A percentile compares a stretch with the other conserved stretches of the same genome.
phyloP scores from a whole-genome alignment of 2,797 vertebrate genomes.

The Karalla daura region DNA sequence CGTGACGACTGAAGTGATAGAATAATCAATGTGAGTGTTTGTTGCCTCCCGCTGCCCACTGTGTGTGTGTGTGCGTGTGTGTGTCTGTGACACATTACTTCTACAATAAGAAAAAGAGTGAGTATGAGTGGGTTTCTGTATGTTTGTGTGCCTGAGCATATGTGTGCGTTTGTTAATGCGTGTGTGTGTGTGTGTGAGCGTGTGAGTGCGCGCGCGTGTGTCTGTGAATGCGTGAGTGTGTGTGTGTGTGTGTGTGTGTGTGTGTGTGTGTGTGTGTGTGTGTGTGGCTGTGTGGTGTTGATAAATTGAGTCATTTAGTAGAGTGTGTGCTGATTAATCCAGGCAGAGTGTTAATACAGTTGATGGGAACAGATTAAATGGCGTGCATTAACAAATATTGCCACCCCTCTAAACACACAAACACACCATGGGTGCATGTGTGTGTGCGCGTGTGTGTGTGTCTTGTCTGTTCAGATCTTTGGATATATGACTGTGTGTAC shows the following conservation, averaged over 20 bases:
- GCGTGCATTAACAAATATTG: conserved; percentile 75
- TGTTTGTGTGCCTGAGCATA: conserved; percentile 6
- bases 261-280: conserved; percentile 37
- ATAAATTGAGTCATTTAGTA: conserved; percentile 81
- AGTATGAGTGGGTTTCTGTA: conserved; percentile 40
- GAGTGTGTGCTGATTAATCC: conserved; percentile 81
- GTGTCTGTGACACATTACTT: conserved; percentile 43
- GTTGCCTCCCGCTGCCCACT: conserved; percentile 48
- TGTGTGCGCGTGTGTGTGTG: conserved; percentile 18
- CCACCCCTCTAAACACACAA: conserved; percentile 42
- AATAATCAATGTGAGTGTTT: conserved; percentile 80
- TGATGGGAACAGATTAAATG: conserved; percentile 81
- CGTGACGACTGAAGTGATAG: conserved; percentile 71
- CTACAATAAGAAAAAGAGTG: conserved; percentile 58
- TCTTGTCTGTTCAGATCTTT: background rate
- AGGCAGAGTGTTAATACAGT: conserved; percentile 77
- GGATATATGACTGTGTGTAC: conserved; percentile 53
- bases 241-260: conserved; percentile 27
- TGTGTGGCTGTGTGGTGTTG: conserved; percentile 64
- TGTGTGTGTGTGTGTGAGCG: conserved; percentile 36
- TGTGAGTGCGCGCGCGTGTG: conserved; percentile 45
- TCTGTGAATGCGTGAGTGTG: conserved; percentile 33
- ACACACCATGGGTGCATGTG: background rate
- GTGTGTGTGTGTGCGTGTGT: conserved; percentile 38
- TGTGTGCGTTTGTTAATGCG: too few relatives aligned